phyloP scores from a whole-genome alignment of 1,140 invertebrate genomes.

The Ceratitis capitata region DNA sequence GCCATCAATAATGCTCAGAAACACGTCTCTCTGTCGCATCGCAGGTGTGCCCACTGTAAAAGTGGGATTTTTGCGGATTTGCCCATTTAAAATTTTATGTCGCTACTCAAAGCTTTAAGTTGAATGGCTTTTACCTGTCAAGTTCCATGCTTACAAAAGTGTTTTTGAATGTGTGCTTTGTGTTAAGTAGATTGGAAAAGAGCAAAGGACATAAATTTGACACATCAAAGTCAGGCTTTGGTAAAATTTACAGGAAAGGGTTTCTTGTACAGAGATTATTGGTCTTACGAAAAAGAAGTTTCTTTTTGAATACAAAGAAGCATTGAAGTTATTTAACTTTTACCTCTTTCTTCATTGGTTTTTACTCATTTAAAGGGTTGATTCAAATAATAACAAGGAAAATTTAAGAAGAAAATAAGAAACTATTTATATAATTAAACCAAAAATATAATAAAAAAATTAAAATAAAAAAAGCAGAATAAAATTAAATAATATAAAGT shows the following conservation, averaged over 20 bases:
- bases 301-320: no score
- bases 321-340: no score
- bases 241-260: background rate
- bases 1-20: conserved; percentile 15
- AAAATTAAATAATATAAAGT: no score
- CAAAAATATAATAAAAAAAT: no score
- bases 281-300: no score
- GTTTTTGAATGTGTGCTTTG: background rate
- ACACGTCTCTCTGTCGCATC: background rate
- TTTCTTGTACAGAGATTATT: no score
- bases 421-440: no score
- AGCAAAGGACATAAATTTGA: background rate
- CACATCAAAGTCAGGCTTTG: background rate
- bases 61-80: conserved; percentile 14
- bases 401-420: no score
- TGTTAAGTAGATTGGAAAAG: background rate
- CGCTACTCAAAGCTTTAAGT: conserved; percentile 21
- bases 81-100: background rate
- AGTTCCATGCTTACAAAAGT: background rate
- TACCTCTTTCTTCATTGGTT: no score
- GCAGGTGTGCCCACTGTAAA: conserved; percentile 23
- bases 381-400: no score
- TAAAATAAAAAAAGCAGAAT: no score
- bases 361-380: no score
- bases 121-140: background rate